Evolutionary conservation across 2,113 vertebrate genomes (phyloP).

Genomic region (Pao palembangensis): DNA sequence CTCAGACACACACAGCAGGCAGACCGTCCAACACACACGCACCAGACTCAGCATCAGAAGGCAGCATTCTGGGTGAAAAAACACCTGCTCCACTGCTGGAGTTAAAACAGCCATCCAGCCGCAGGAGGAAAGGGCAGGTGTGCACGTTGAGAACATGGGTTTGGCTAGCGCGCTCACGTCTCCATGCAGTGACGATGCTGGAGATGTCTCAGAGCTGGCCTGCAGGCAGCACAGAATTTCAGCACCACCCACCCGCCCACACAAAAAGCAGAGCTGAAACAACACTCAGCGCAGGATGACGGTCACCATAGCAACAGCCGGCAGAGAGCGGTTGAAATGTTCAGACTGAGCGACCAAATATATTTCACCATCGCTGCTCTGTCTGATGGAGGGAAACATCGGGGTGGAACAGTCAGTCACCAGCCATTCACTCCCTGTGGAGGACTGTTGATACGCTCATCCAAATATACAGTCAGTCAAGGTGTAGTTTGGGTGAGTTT

Average conservation of each 20-base stretch:
- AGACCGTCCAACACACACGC: no score
- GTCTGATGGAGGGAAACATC: slow-evolving; percentile 19
- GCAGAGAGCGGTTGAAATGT: slow-evolving; percentile 64
- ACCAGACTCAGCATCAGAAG: no score
- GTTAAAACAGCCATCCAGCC: no score
- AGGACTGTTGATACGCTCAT: neutral
- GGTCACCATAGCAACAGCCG: slow-evolving; percentile 66
- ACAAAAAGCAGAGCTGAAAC: slow-evolving; percentile 34
- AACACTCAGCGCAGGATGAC: slow-evolving; percentile 47
- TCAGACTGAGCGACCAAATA: slow-evolving; percentile 62
- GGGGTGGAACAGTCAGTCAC: neutral
- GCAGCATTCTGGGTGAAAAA: neutral
- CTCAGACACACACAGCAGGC: no score
- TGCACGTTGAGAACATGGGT: no score
- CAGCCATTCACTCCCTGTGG: neutral
- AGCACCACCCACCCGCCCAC: slow-evolving; percentile 27
- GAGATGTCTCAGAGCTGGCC: neutral
- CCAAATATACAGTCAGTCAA: no score
- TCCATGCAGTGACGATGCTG: no score
- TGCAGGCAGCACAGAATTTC: neutral
- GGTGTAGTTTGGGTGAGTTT: no score
- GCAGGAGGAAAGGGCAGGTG: no score
- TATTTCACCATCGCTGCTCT: slow-evolving; percentile 42
- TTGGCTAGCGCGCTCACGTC: no score
- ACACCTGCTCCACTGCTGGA: neutral